These are phyloP conservation scores for Ceratina japonica DNA, from an alignment of 1,140 invertebrate genomes.

Conservation along the genomic window DNA sequence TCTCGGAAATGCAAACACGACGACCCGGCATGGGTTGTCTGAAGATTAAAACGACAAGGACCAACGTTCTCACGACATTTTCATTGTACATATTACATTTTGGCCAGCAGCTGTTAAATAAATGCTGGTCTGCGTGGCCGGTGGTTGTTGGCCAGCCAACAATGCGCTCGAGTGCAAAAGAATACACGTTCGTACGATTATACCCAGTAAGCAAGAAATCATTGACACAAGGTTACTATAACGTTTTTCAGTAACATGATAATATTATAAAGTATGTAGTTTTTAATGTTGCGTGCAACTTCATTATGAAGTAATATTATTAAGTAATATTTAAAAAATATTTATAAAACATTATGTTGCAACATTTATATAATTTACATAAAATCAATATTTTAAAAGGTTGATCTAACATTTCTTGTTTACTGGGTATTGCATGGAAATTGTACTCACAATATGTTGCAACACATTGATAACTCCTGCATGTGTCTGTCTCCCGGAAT, in stretches of 20 bases:
- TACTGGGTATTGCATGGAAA: slow-evolving; percentile 11
- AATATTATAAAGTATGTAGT: no score
- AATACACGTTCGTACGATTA: slow-evolving; percentile 23
- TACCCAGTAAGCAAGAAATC: no score
- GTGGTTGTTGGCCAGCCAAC: background rate
- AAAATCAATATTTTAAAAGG: no score
- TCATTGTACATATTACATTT: slow-evolving; percentile 22
- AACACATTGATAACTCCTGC: no score
- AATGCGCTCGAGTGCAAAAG: slow-evolving; percentile 37
- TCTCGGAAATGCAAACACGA: background rate
- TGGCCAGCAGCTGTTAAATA: slow-evolving; percentile 40
- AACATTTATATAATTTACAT: no score
- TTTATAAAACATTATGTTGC: no score
- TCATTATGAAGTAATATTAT: no score
- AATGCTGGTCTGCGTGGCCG: slow-evolving; percentile 36
- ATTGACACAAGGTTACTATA: no score
- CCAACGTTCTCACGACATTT: slow-evolving; percentile 12
- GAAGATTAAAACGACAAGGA: background rate
- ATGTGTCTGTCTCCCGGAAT: slow-evolving; percentile 29
- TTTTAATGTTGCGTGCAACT: no score
- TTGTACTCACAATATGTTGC: slow-evolving; percentile 22
- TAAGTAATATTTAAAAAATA: no score
- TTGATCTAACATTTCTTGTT: no score
- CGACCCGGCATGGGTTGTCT: background rate
- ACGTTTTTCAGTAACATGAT: no score